Base-by-base conservation (phyloP, 2,113 vertebrate genomes). In the Pelvicachromis taeniatus region DNA sequence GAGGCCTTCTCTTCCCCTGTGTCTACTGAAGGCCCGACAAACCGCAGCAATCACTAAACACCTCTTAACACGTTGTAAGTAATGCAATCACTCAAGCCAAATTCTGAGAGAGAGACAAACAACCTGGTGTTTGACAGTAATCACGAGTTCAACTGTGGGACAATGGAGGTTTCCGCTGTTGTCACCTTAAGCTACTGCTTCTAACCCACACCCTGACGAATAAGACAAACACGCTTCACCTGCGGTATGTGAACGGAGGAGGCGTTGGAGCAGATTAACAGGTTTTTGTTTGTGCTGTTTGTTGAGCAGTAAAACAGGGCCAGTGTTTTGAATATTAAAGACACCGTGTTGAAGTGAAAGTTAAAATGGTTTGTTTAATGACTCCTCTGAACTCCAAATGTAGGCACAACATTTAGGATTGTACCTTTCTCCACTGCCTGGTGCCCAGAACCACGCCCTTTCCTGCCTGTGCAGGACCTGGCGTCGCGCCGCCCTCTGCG, bases 401-500 rank as follows among this genome's bases (percentile, higher is more conserved):
- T 11, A 80, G 21, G 63, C 45, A 21, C 54, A 42, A 23, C 58
- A 38, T 89, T 85, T 12, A 61, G 23, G 54, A 82, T 17, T 14
- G 19, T 40, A 40, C 42, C 81, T 50, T 77, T 54, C 26, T 56
- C 10, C 1, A 0, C 55, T 55, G 82, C 85, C 82, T 58, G 29
- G 26, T 14, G 40, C 59, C 52, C 78, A 9, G 53, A 79, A 53
- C 88, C 85, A 87, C 92, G 19, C 91, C 93, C 86, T 92, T 81
- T 89, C 91, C 88, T 90, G 83, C 75, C 78, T 7, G 2, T 29
- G 73, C 77, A 84, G 75, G 87, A 88, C 70, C 88, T 91, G 91
- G 87, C 88, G 83, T 54, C 6, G 6, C 9, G 42, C 59, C 78
- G 19, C 19, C 65, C 14, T 75, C 56, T 87, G 88, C 85, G 86